These are phyloP conservation scores for Erebia epiphron DNA, from an alignment of 2,888 invertebrate species.

Conservation along the genomic window DNA sequence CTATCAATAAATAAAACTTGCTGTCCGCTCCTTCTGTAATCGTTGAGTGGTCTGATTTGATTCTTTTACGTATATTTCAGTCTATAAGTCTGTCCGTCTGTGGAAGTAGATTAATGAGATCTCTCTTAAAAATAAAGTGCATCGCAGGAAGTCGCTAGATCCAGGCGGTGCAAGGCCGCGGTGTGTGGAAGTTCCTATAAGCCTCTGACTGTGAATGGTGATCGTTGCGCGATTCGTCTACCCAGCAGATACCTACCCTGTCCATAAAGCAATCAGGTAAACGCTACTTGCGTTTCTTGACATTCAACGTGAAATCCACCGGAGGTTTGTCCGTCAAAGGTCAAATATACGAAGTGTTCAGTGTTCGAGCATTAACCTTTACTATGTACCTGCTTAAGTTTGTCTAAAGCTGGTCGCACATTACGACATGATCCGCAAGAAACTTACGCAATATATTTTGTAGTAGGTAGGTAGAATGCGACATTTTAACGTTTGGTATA, in stretches of 20 bases:
- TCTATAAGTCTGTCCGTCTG: too few species aligned
- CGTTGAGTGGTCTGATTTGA: slow-evolving; percentile 3
- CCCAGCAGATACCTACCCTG: not conserved
- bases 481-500: too few species aligned
- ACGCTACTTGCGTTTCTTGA: slow-evolving; percentile 25
- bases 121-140: too few species aligned
- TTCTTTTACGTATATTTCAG: not conserved
- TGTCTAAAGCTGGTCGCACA: not conserved
- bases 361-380: slow-evolving; percentile 22
- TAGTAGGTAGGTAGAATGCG: too few species aligned
- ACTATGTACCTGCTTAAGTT: slow-evolving; percentile 15
- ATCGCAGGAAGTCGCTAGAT: too few species aligned
- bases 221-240: not conserved
- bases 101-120: not conserved
- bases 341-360: slow-evolving; percentile 46
- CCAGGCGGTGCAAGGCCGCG: too few species aligned
- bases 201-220: too few species aligned
- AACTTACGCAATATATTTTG: not conserved
- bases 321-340: slow-evolving; percentile 52
- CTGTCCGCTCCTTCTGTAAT: slow-evolving; percentile 8
- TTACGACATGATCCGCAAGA: not conserved
- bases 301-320: slow-evolving; percentile 48
- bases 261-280: not conserved
- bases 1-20: slow-evolving; percentile 15
- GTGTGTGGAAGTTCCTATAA: too few species aligned